These are phyloP conservation scores for Lapara coniferarum DNA, from an alignment of 2,888 invertebrate species.

Conservation along the genomic window DNA sequence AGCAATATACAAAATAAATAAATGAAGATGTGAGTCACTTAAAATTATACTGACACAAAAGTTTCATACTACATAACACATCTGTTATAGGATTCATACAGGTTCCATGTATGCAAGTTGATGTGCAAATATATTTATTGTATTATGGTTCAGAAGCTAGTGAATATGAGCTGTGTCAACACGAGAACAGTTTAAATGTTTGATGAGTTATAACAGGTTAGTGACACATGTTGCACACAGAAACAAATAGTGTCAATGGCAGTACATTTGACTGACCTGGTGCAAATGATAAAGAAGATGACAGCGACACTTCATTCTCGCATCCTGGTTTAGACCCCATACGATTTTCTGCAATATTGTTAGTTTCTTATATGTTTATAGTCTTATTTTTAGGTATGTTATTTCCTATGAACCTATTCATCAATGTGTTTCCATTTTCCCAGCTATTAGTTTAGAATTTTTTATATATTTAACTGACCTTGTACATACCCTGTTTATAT, in stretches of 20 bases:
- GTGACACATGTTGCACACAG: conserved; percentile 80
- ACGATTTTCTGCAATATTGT: conserved; percentile 82
- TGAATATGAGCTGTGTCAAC: conserved; percentile 56
- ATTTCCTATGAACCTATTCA: not conserved
- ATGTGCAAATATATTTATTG: conserved; percentile 9
- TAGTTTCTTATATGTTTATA: conserved; percentile 62
- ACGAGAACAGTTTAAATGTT: conserved; percentile 44
- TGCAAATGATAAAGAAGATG: conserved; percentile 80
- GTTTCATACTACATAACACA: not conserved
- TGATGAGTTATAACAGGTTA: conserved; percentile 66
- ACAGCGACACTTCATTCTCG: conserved; percentile 82
- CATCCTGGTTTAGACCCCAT: conserved; percentile 80
- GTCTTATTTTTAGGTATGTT: conserved; percentile 32
- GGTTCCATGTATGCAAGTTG: not conserved
- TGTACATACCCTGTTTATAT: too few species aligned
- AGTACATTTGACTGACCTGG: conserved; percentile 83
- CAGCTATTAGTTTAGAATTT: not conserved
- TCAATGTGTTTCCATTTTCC: not conserved
- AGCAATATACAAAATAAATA: not conserved
- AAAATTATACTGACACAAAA: conserved; percentile 3
- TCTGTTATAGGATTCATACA: conserved; percentile 13
- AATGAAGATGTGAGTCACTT: conserved; percentile 11
- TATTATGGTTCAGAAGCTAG: conserved; percentile 45
- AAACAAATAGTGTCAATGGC: conserved; percentile 74
- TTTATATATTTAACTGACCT: too few species aligned